These are phyloP conservation scores for Cremastinae sp. DNA, from an alignment of 2,888 invertebrate species.

Conservation along the genomic window DNA sequence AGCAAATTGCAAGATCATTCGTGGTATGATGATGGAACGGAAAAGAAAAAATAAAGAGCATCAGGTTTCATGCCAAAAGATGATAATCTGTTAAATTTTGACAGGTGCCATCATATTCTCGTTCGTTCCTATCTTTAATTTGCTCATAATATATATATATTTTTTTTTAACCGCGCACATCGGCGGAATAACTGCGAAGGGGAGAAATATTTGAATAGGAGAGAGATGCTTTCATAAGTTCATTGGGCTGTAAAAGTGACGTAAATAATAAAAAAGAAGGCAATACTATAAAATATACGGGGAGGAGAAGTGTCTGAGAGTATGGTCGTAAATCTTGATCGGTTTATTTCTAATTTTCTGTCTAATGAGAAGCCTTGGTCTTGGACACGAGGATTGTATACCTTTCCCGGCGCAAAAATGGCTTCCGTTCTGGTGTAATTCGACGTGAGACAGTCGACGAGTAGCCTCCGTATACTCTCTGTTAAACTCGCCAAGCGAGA, in stretches of 20 bases:
- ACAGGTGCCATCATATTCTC: too few relatives aligned
- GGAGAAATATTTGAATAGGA: not conserved
- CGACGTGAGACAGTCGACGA: slow-evolving; percentile 34
- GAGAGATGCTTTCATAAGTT: not conserved
- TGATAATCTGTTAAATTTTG: too few relatives aligned
- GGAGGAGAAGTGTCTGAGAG: slow-evolving; percentile 24
- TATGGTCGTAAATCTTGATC: slow-evolving; percentile 53
- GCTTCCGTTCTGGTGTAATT: slow-evolving; percentile 41
- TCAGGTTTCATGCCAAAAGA: too few relatives aligned
- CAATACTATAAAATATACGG: not conserved
- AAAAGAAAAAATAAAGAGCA: too few relatives aligned
- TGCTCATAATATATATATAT: too few relatives aligned
- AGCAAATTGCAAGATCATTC: too few relatives aligned
- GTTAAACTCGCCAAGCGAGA: not conserved
- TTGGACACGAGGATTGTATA: not conserved
- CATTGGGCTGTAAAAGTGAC: slow-evolving; percentile 8
- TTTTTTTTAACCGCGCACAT: too few relatives aligned
- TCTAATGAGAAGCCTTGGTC: slow-evolving; percentile 52
- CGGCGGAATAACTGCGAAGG: not conserved
- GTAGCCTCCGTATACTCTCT: slow-evolving; percentile 2
- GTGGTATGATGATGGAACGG: too few relatives aligned
- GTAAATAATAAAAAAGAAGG: not conserved
- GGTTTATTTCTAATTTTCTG: slow-evolving; percentile 55
- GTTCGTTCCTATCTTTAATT: too few relatives aligned
- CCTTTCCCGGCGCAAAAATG: slow-evolving; percentile 7